These are phyloP conservation scores for Caenorhabditis sp. DNA, from an alignment of 2,888 invertebrate species.

Conservation along the genomic window DNA sequence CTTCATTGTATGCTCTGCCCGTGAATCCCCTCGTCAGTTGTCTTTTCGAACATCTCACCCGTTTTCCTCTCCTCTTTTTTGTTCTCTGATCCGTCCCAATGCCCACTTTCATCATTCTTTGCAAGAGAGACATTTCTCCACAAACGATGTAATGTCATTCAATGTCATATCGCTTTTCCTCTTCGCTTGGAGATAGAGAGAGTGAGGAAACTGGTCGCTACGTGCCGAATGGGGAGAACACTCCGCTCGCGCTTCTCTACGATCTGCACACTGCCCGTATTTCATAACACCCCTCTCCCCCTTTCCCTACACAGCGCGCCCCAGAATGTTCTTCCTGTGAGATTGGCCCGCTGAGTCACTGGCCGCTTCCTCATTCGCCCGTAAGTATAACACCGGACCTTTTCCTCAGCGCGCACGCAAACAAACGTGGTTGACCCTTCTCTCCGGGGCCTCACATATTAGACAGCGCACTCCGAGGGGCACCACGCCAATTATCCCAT, in stretches of 20 bases:
- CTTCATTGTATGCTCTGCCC: constrained; percentile 14
- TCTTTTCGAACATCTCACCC: constrained; percentile 8
- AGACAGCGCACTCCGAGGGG: too few relatives aligned
- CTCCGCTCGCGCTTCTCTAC: constrained; percentile 13
- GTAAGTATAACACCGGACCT: constrained; percentile 25
- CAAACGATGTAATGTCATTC: constrained; percentile 20
- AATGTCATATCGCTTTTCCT: background rate
- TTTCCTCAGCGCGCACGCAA: background rate
- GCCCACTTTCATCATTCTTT: constrained; percentile 17
- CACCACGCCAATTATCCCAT: too few relatives aligned
- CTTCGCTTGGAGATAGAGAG: background rate
- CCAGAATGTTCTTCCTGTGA: constrained; percentile 42
- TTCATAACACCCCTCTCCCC: constrained; percentile 14
- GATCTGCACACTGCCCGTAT: constrained; percentile 15
- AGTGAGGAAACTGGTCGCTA: constrained; percentile 15
- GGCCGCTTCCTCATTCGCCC: too few relatives aligned
- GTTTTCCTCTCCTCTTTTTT: background rate
- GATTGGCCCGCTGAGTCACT: constrained; percentile 22
- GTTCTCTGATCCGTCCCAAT: background rate
- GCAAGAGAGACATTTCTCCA: constrained; percentile 9
- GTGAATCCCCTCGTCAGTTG: constrained; percentile 13
- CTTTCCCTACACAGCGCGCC: constrained; percentile 23
- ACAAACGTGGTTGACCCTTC: constrained; percentile 3
- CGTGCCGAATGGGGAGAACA: constrained; percentile 8
- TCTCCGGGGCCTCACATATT: too few relatives aligned